Evolutionary conservation across 2,113 vertebrate genomes (phyloP), one percentile per base, ranked within the genome.

Genomic region (Meles meles): DNA sequence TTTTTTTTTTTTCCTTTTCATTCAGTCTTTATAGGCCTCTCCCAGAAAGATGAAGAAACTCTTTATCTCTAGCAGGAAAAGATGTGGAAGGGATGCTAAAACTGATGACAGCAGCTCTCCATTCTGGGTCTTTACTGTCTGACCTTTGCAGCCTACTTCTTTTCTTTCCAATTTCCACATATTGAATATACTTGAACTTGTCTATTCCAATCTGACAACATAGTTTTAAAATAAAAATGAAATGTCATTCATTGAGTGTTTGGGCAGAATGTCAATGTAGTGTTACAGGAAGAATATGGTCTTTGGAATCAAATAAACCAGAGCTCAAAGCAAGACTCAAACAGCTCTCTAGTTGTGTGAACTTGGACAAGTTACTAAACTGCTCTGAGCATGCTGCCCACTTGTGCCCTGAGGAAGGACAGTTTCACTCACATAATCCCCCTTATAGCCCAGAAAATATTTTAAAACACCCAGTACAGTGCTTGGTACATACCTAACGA

Each of bases 221-320:
- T 3, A 65, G 39, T 69, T 97, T 91, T 84, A 93, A 97, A 96
- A 88, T 88, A 94, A 91, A 97, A 96, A 92, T 79, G 31, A 85
- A 95, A 91, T 88, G 23, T 5, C 52, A 42, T 79, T 88, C 52
- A 88, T 80, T 74, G 37, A 94, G 47, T 67, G 72, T 86, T 83
- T 61, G 96, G 59, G 44, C 31, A 87, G n/a, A 90, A 97, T 55
- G 13, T 90, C 44, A 97, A 11, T 84, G 23, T 57, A 92, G 83
- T 42, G 76, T 76, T 86, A 37, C 15, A 1, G 88, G 67, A 93
- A 93, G 67, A 88, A 85, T 69, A 57, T 34, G 12, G 72, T 65
- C 72, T 89, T 37, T 63, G 67, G 34, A 89, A 96, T 92, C 55
- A 95, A 80, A 96, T 57, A 92, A 94, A 86, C 8, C 39, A 63